Evolutionary conservation across 1,140 invertebrate species (phyloP), one percentile per base, ranked within the genome.

Genomic region (Drosophila littoralis): DNA sequence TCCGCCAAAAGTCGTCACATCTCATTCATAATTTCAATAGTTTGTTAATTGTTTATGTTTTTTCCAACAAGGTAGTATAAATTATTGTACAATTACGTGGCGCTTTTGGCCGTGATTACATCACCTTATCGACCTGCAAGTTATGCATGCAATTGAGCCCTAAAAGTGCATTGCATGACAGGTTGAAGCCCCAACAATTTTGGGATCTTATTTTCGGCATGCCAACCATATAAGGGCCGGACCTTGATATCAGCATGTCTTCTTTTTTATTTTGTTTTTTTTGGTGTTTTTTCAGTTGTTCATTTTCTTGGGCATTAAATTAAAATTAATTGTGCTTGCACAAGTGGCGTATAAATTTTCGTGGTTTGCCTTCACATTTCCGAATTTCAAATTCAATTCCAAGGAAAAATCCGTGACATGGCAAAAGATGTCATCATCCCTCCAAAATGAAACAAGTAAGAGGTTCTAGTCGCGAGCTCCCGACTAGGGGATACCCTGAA

Each of bases 311-410:
- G 66, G 28, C 57, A 59, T 81, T 88, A 74, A 88, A 88, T 88
- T 88, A 79, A 88, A 89, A 80, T 88, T 77, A 88, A 88, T 88
- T 88, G 84, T 77, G 75, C 72, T 67, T 72, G 66, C 66, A 38
- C 58, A 38, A 80, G 65, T 83, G 65, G 65, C 68, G 79, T 77
- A 89, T 83, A 88, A 83, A 88, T 82, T 88, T 76, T 67, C 63
- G 22, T 54, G 70, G 70, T 42, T 75, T 15, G 79, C 40, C 58
- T 60, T 64, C 67, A 8, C 35, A 64, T 43, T 58, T n/a, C 59
- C 33, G 63, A 48, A 67, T 69, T 73, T 86, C 65, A 83, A 88
- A 77, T 88, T 89, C 83, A 88, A 77, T 88, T 88, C 84, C 84
- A 88, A 83, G 83, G 83, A 88, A 89, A 89, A 88, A 67, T 50